Percentiles rank a stretch among this genome's conserved stretches.
These are phyloP conservation scores for Drosophila gaucha DNA, from an alignment of 2,888 invertebrate genomes.

Conservation along the genomic window DNA sequence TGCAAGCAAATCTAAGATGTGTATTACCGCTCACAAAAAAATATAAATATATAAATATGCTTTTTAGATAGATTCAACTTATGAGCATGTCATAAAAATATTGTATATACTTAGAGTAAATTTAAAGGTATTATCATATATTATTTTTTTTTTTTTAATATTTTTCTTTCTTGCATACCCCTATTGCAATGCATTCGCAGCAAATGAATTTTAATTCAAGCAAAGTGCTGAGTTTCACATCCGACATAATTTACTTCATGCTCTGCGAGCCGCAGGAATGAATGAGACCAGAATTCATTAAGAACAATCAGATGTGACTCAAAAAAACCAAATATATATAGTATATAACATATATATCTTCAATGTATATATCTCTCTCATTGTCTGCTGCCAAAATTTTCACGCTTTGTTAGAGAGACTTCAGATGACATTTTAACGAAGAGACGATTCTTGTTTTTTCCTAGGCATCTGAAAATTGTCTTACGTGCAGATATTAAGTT, in stretches of 20 bases:
- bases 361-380: conserved; percentile 11
- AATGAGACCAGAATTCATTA: conserved; percentile 72
- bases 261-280: conserved; percentile 62
- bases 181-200: conserved; percentile 43
- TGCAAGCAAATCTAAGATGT: conserved; percentile 11
- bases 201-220: conserved; percentile 76
- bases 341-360: conserved; percentile 5
- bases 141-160: too few relatives aligned
- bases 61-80: too few relatives aligned
- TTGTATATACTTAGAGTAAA: too few relatives aligned
- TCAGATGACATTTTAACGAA: conserved; percentile 43
- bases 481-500: not conserved
- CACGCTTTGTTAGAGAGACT: conserved; percentile 64
- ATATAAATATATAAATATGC: too few relatives aligned
- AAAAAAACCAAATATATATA: conserved; percentile 1
- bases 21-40: conserved; percentile 8
- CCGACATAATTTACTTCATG: conserved; percentile 59
- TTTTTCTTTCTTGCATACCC: conserved; percentile 26
- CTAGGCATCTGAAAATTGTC: not conserved
- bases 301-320: conserved; percentile 71
- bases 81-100: too few relatives aligned
- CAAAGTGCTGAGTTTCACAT: conserved; percentile 71
- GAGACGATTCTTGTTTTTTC: not conserved
- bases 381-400: conserved; percentile 59
- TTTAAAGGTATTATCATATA: not conserved